Conservation (phyloP, 2,888 invertebrate genomes). For the Villa cingulata region DNA sequence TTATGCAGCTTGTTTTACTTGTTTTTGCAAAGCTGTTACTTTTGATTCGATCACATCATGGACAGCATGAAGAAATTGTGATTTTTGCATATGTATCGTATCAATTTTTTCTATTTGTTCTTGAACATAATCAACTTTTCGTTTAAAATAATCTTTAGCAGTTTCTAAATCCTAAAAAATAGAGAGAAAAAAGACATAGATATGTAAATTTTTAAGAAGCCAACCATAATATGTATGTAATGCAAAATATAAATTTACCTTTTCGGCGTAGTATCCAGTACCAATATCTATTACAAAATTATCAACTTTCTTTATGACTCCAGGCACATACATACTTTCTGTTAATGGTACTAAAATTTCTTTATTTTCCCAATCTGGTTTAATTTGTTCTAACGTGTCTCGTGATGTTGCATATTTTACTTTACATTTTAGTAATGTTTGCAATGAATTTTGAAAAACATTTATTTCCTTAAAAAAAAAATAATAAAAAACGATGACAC, state of each 20-base stretch:
- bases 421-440: slow-evolving; percentile 80
- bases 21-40: slow-evolving; percentile 26
- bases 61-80: slow-evolving; percentile 63
- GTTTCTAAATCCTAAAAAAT: slow-evolving; percentile 47
- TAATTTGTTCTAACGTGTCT: slow-evolving; percentile 68
- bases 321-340: slow-evolving; percentile 95
- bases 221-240: neutral
- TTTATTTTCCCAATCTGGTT: slow-evolving; percentile 61
- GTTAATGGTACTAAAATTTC: slow-evolving; percentile 87
- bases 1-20: slow-evolving; percentile 14
- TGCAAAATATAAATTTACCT: slow-evolving; percentile 45
- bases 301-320: slow-evolving; percentile 67
- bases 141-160: slow-evolving; percentile 83
- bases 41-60: slow-evolving; percentile 66
- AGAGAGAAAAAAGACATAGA: neutral
- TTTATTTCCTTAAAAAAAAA: slow-evolving; percentile 60
- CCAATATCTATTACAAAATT: slow-evolving; percentile 91
- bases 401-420: slow-evolving; percentile 79
- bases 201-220: no score
- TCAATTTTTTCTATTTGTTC: slow-evolving; percentile 94
- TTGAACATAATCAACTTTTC: slow-evolving; percentile 79
- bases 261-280: slow-evolving; percentile 92
- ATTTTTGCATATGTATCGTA: slow-evolving; percentile 48
- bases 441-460: slow-evolving; percentile 80
- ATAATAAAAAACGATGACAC: slow-evolving; percentile 39